phyloP scores from a whole-genome alignment of 1,140 invertebrate genomes.

The Neuroterus valhalla region DNA sequence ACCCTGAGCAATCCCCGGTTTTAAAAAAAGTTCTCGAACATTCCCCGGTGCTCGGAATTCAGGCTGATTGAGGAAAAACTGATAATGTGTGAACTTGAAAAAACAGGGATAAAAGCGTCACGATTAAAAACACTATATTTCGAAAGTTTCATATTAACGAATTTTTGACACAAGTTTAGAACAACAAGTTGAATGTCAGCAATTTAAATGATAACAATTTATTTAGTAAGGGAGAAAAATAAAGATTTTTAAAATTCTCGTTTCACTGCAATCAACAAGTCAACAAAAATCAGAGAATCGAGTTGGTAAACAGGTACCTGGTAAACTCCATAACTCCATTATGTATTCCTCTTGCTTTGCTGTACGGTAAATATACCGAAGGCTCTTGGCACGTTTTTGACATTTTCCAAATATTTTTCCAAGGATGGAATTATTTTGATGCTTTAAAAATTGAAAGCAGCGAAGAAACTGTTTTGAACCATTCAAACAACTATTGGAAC shows the following conservation, averaged over 20 bases:
- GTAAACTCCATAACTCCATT: conserved; percentile 47
- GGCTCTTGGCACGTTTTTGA: conserved; percentile 2
- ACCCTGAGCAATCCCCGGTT: too few species aligned
- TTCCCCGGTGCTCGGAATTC: too few species aligned
- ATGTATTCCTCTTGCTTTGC: conserved; percentile 51
- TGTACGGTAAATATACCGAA: conserved; percentile 52
- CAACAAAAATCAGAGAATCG: conserved; percentile 58
- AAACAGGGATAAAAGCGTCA: not conserved
- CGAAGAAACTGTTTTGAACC: too few species aligned
- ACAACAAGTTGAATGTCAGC: too few species aligned
- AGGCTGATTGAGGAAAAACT: too few species aligned
- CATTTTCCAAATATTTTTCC: not conserved
- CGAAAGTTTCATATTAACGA: too few species aligned
- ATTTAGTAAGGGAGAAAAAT: not conserved
- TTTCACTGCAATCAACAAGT: conserved; percentile 42
- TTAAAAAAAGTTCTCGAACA: too few species aligned
- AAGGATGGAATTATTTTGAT: not conserved
- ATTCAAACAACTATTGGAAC: too few species aligned
- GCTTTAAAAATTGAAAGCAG: not conserved
- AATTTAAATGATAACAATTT: too few species aligned
- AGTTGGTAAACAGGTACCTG: conserved; percentile 45
- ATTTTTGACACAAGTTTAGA: too few species aligned
- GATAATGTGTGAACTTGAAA: not conserved
- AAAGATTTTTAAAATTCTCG: conserved; percentile 48
- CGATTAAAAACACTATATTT: too few species aligned